Evolutionary conservation across 2,113 vertebrate species (phyloP), one percentile per base, ranked within the genome.

Genomic region (Strix aluco): DNA sequence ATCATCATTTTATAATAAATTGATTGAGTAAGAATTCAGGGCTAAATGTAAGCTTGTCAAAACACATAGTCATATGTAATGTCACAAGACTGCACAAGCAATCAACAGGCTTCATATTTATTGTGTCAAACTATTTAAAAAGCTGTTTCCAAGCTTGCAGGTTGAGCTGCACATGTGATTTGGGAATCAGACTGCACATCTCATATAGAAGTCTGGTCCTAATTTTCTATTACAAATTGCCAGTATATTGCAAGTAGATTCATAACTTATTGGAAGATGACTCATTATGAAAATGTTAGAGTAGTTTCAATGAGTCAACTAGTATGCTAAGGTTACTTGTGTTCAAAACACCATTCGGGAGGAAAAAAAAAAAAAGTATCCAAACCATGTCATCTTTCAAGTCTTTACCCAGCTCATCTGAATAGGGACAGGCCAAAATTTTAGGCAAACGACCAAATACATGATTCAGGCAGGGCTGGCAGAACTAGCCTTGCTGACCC

Each of bases 401-500:
- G 52, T 65, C 58, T 47, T 75, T 38, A 89, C 20, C 25, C 66
- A 74, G 18, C 18, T 78, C 22, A 62, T 30, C 63, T 77, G 15
- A 71, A 32, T 4, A 71, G 8, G 23, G 18, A 58, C 19, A 40
- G 54, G 25, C 23, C 25, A 75, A 75, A 86, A 32, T 42, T 58
- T 71, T n/a, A 54, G 49, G 77, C 72, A 75, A 92, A 29, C 2
- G 2, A 61, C 54, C 66, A 92, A 94, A 87, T 2, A 25, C 9
- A 44, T 14, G 12, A 66, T 54, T 72, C 74, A 85, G 83, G 44
- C 77, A 77, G 66, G 7, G 46, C 0, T 92, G 73, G 89, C 83
- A 96, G 84, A 72, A 36, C 22, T 32, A 52, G 54, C 73, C 59
- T 82, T 70, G 52, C 84, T 95, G 94, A 88, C 78, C 91, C 91